Evolutionary conservation across 2,113 vertebrate genomes (phyloP).

Genomic region (Chiloscyllium plagiosum): DNA sequence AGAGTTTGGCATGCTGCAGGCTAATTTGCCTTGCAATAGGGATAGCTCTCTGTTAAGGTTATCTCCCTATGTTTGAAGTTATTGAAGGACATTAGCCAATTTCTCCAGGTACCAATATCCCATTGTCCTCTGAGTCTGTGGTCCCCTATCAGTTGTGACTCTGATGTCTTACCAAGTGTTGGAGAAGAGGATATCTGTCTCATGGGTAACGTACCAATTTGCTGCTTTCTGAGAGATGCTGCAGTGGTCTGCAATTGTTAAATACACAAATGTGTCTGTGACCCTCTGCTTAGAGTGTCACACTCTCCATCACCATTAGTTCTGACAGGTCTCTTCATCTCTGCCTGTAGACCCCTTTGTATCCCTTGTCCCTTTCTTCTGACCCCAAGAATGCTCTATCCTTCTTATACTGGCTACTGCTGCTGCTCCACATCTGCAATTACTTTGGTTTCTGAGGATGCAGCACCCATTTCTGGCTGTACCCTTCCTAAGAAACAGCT

Average conservation of each 20-base stretch:
- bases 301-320: neutral
- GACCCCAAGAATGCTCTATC: neutral
- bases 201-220: neutral
- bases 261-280: neutral
- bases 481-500: too few species aligned
- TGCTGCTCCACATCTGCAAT: neutral
- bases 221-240: neutral
- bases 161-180: neutral
- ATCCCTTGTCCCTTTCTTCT: neutral
- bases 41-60: neutral
- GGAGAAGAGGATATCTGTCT: neutral
- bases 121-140: neutral
- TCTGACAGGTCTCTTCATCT: neutral
- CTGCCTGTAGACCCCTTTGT: neutral
- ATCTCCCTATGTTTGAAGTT: neutral
- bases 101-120: neutral
- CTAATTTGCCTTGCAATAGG: neutral
- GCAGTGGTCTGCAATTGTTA: neutral
- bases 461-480: neutral
- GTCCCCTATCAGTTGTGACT: too few species aligned
- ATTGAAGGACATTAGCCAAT: neutral
- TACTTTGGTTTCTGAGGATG: neutral
- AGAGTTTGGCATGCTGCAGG: neutral
- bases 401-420: neutral
- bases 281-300: neutral